phyloP scores from a whole-genome alignment of 2,113 vertebrate species.

The Balaenoptera acutorostrata region DNA sequence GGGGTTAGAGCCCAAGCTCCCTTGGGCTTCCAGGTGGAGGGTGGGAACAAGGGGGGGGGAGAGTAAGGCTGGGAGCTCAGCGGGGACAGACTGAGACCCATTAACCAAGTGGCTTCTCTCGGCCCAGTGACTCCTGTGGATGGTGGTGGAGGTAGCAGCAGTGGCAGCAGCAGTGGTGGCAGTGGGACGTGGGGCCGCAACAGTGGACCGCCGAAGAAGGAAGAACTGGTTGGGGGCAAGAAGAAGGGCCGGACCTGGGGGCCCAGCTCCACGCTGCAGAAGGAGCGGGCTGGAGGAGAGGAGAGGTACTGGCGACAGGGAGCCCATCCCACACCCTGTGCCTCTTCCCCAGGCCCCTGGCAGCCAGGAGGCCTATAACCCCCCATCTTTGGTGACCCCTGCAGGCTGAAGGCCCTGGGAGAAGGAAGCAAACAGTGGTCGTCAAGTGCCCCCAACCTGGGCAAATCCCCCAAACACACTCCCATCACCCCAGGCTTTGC shows the following conservation, averaged over 20 bases:
- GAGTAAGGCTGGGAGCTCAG: neutral
- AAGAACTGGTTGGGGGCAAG: slow-evolving; percentile 85
- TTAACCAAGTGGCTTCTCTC: neutral
- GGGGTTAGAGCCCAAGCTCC: neutral
- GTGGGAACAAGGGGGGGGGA: neutral
- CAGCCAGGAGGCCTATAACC: neutral
- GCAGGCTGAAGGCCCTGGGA: slow-evolving; percentile 88
- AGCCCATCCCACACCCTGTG: neutral
- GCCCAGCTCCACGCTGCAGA: slow-evolving; percentile 91
- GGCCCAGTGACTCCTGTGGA: slow-evolving; percentile 89
- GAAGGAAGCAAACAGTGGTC: slow-evolving; percentile 92
- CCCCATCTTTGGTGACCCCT: neutral
- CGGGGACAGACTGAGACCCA: neutral
- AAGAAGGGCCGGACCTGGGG: slow-evolving; percentile 95
- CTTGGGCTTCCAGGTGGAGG: neutral
- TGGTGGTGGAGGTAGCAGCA: slow-evolving; percentile 61
- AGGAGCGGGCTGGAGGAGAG: slow-evolving; percentile 87
- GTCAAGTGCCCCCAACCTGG: slow-evolving; percentile 91
- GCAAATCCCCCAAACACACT: slow-evolving; percentile 91
- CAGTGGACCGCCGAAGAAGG: slow-evolving; percentile 83
- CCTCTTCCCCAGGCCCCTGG: neutral
- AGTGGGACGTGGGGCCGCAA: slow-evolving; percentile 91
- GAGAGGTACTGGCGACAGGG: slow-evolving; percentile 80
- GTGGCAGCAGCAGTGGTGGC: slow-evolving; percentile 67
- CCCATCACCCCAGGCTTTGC: slow-evolving; percentile 89